Base-by-base conservation (phyloP, 2,797 vertebrate genomes). In the Diceros bicornis region DNA sequence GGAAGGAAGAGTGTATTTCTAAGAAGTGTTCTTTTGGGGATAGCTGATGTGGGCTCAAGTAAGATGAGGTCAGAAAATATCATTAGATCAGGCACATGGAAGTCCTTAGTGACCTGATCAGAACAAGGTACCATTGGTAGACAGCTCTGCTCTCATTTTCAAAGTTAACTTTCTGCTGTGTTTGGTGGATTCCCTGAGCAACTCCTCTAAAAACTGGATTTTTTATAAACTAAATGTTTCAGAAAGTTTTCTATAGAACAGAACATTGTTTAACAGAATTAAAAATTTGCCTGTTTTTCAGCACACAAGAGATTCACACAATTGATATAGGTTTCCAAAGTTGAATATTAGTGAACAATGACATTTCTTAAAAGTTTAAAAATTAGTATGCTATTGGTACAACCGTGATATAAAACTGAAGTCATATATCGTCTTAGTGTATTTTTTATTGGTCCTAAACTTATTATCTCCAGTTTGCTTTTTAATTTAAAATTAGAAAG, bases 401-500 rank as follows among this genome's bases (percentile, higher is more conserved):
- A 95, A 57, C 14, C 47, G 32, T 93, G n/a, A 79, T 74, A 52
- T 37, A 27, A 71, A 66, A 61, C 11, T 37, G 9, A 91, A 81
- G 25, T 7, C 7, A 6, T 59, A 4, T 11, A 2, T 88, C 25
- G 34, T 96, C 41, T 92, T 69, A 50, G 14, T 78, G 16, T 50
- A 6, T 25, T 78, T 93, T 96, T 62, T 82, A 61, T 50, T 95
- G 32, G 59, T 74, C 27, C 61, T 75, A 91, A 79, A 74, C 37
- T 34, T 87, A 13, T 21, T 61, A 12, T 74, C 91, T 68, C 32
- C 66, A 66, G 32, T 57, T 87, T 86, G 47, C 29, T 18, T 87
- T 89, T 96, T 77, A 79, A 72, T 68, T 93, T 83, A 74, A 84
- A 84, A 69, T 72, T 68, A 93, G 16, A 55, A 41, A 52, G 21